Conservation (phyloP, 2,888 invertebrate species). For the Oligia fasciuncula region DNA sequence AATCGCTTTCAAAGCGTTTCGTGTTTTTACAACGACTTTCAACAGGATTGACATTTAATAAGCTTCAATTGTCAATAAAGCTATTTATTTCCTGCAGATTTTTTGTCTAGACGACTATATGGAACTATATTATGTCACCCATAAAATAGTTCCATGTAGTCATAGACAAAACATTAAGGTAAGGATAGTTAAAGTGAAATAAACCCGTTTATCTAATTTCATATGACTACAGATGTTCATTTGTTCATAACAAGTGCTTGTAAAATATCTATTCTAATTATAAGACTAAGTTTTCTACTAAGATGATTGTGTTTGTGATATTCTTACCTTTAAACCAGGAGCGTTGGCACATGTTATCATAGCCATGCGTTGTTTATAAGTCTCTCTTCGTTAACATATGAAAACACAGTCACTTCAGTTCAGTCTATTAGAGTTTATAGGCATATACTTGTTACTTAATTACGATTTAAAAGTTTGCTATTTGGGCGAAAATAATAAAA, state of each 20-base stretch:
- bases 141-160: too few species aligned
- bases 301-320: too few species aligned
- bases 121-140: too few species aligned
- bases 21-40: too few species aligned
- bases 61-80: neutral
- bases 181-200: neutral
- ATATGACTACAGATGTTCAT: neutral
- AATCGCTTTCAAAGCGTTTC: too few species aligned
- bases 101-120: too few species aligned
- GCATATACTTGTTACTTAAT: conserved; percentile 39
- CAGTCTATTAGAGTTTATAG: conserved; percentile 65
- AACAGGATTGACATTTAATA: too few species aligned
- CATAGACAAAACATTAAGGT: too few species aligned
- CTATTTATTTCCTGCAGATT: neutral
- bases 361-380: conserved; percentile 72
- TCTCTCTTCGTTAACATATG: conserved; percentile 72
- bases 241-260: neutral
- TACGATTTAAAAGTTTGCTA: conserved; percentile 48
- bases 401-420: conserved; percentile 68
- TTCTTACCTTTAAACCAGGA: conserved; percentile 79
- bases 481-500: conserved; percentile 11
- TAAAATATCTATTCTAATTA: neutral
- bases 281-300: neutral
- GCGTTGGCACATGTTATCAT: conserved; percentile 81
- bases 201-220: too few species aligned